Percentiles rank a stretch among this genome's conserved stretches.
Conservation (phyloP, 2,888 invertebrate genomes). For the Chrysolina oricalcia region DNA sequence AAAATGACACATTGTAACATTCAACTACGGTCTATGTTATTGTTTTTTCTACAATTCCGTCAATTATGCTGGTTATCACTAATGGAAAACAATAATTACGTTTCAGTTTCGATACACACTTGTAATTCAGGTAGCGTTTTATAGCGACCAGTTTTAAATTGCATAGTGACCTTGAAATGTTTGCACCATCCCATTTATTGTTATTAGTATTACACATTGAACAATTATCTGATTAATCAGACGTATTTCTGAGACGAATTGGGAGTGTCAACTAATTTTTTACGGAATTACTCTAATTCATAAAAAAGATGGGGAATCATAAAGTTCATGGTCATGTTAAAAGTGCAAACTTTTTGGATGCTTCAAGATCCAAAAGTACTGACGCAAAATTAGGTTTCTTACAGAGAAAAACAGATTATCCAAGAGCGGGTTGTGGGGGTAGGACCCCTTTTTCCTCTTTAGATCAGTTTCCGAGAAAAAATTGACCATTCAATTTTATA, state of each 20-base stretch:
- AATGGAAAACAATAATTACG: background rate
- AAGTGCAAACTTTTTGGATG: too few relatives aligned
- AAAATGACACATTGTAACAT: background rate
- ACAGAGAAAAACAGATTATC: too few relatives aligned
- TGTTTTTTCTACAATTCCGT: background rate
- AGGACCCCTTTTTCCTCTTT: too few relatives aligned
- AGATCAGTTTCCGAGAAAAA: too few relatives aligned
- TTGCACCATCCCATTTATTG: constrained; percentile 13
- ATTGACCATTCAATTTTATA: too few relatives aligned
- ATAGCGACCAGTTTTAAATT: background rate
- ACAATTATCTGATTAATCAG: constrained; percentile 19
- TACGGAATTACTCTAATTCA: background rate
- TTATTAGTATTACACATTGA: constrained; percentile 15
- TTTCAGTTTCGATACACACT: background rate
- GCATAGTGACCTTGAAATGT: constrained; percentile 17
- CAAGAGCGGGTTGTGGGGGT: too few relatives aligned
- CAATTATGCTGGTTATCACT: background rate
- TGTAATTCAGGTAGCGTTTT: background rate
- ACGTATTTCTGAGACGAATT: background rate
- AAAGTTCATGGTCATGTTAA: background rate
- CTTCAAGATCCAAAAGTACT: too few relatives aligned
- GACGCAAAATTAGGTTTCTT: too few relatives aligned
- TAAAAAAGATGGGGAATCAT: background rate
- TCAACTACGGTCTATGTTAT: background rate
- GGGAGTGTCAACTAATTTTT: background rate